Conservation (phyloP, 2,113 vertebrate species). For the Etheostoma cragini region DNA sequence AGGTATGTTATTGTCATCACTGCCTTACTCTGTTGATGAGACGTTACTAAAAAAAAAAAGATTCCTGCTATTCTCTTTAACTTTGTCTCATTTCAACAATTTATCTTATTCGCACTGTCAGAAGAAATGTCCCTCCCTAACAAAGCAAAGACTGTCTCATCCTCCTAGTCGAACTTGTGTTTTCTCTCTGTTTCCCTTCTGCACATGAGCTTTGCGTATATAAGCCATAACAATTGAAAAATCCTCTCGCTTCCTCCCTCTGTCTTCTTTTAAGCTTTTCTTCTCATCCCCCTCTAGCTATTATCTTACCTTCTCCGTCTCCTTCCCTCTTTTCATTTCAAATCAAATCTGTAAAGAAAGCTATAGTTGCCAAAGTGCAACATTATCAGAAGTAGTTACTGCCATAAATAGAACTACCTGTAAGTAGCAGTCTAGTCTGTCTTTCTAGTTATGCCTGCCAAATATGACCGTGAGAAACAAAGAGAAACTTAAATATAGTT, state of each 20-base stretch:
- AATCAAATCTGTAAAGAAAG: not conserved
- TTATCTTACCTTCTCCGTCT: no score
- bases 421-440: not conserved
- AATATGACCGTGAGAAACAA: not conserved
- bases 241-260: not conserved
- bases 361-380: not conserved
- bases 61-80: constrained; percentile 17
- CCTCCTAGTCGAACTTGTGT: not conserved
- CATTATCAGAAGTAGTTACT: not conserved
- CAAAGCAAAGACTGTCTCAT: constrained; percentile 11
- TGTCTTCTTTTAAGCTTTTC: not conserved
- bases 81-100: not conserved
- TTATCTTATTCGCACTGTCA: not conserved
- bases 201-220: not conserved
- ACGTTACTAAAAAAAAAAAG: constrained; percentile 2
- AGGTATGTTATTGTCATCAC: constrained; percentile 14
- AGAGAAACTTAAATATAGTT: not conserved
- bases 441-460: not conserved
- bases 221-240: not conserved
- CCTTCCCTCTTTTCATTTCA: not conserved
- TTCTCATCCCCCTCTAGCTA: not conserved
- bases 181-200: not conserved
- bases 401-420: not conserved
- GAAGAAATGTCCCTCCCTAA: not conserved
- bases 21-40: constrained; percentile 3